Base-by-base conservation (phyloP, 2,113 vertebrate species). In the Alexandromys fortis region DNA sequence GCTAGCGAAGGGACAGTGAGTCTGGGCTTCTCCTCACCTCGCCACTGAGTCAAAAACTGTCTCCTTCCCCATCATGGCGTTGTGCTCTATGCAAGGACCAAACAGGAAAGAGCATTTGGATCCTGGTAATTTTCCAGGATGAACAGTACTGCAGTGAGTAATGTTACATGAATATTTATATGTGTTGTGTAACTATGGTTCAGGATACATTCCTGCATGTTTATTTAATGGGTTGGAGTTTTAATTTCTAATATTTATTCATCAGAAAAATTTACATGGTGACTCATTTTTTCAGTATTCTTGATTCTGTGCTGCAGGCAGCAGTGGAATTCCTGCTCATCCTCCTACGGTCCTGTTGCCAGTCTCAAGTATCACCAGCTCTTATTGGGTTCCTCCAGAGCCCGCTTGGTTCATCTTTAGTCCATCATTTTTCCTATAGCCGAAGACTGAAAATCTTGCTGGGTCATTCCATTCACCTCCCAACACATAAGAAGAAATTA, bases 231-330 rank as follows among this genome's bases (percentile, higher is more conserved):
- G 38, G 21, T 87, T 83, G 77, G 55, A 94, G 63, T 58, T 93
- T 91, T 88, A 68, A 87, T 97, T 86, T 89, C 77, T 82, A 58
- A 77, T 77, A 85, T 14, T 83, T 87, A 86, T 7, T 47, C 86
- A 30, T 38, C 33, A 81, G 82, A 45, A 94, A 81, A 47, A 35
- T 68, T 89, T 35, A 33, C 10, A 35, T 0, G 7, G 55, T 52
- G 70, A 76, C 89, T 92, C 35, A 33, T 49, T 14, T 14, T 30
- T 72, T 88, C 42, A 22, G 67, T 38, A n/a, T 65, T 88, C 47
- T 87, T 83, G 7, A 55, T 45, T 87, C 49, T 82, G 21, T 55
- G 5, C 30, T 81, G 76, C 49, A 22, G 24, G 30, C n/a, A 86
- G 26, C 0, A 8, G 24, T 67, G 58, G 26, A 72, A 90, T 85